Evolutionary conservation across 1,140 invertebrate genomes (phyloP).

Genomic region (Oscheius sp.): DNA sequence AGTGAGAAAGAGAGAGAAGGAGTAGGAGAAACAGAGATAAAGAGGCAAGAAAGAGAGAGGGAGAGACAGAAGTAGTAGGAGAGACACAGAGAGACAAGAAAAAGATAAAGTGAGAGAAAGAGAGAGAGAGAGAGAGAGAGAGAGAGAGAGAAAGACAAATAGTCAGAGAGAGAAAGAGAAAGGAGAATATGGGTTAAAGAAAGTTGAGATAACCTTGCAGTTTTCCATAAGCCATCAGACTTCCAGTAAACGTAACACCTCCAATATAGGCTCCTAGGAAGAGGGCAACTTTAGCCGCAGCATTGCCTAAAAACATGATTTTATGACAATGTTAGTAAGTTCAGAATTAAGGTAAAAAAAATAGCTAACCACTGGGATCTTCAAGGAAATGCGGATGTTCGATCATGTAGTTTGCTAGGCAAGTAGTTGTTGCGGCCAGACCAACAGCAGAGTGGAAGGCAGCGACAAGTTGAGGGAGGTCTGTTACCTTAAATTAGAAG

Average conservation of each 20-base stretch:
- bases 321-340: neutral
- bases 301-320: slow-evolving; percentile 61
- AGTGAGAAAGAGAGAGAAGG: too few species aligned
- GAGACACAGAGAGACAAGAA: too few species aligned
- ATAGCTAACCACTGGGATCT: slow-evolving; percentile 70
- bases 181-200: neutral
- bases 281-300: slow-evolving; percentile 79
- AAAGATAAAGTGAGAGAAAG: too few species aligned
- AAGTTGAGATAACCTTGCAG: slow-evolving; percentile 69
- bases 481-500: slow-evolving; percentile 69
- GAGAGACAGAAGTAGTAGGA: too few species aligned
- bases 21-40: too few species aligned
- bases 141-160: too few species aligned
- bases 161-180: too few species aligned
- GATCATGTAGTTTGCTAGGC: slow-evolving; percentile 78
- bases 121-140: too few species aligned
- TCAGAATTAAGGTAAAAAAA: too few species aligned
- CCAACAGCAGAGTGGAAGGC: slow-evolving; percentile 85
- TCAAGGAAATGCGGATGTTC: slow-evolving; percentile 79
- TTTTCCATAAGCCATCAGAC: slow-evolving; percentile 84
- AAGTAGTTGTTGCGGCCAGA: slow-evolving; percentile 80
- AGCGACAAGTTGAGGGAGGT: slow-evolving; percentile 83
- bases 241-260: slow-evolving; percentile 83
- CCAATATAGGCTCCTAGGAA: slow-evolving; percentile 87
- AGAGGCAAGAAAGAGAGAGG: too few species aligned